Evolutionary conservation across 2,888 invertebrate species (phyloP), one percentile per base, ranked within the genome.

Genomic region (Ditula angustiorana): DNA sequence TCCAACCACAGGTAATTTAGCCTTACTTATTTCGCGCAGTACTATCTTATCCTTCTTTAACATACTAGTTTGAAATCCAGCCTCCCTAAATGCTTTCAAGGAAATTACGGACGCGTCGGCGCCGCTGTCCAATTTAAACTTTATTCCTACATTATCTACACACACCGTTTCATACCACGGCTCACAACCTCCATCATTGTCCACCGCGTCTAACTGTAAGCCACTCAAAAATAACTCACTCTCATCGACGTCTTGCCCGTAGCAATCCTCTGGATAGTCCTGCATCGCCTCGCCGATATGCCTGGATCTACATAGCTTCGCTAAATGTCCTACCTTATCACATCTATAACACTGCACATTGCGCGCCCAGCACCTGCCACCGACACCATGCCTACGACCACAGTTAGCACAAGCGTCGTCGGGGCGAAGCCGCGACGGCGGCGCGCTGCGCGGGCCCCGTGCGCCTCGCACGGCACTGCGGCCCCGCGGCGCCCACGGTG

Each of bases 71-170:
- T 23, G 5, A 33, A 57, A 63, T 16, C 52, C 57, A 2, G 57
- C 57, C 23, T 10, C 19, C 10, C 21, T 19, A 24, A 50, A 63
- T 11, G 10, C 16, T 11, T 30, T 10, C 1, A 57, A 11, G 16
- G 57, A 63, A 50, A 63, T 56, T 0, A 62, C 62, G 5, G 49
- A 56, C 5, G 53, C 47, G 7, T 65, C 59, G n/a, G 65, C 65
- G 2, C 65, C 59, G 13, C 59, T 65, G 21, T 65, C 65, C 21
- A 65, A 47, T 13, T 65, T 65, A 44, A 65, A 65, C 4, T n/a
- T 35, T n/a, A 35, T n/a, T 2, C n/a, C n/a, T n/a, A 35, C 8
- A 35, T 35, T 35, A n/a, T 35, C n/a, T n/a, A 35, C n/a, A 2
- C 4, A 35, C 3, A 66, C 58, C 21, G 58, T 61, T 19, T 56